A percentile compares a stretch with the other conserved stretches of the same genome.
These are phyloP conservation scores for Zaprionus lineosus DNA, from an alignment of 2,888 invertebrate genomes.

Conservation along the genomic window DNA sequence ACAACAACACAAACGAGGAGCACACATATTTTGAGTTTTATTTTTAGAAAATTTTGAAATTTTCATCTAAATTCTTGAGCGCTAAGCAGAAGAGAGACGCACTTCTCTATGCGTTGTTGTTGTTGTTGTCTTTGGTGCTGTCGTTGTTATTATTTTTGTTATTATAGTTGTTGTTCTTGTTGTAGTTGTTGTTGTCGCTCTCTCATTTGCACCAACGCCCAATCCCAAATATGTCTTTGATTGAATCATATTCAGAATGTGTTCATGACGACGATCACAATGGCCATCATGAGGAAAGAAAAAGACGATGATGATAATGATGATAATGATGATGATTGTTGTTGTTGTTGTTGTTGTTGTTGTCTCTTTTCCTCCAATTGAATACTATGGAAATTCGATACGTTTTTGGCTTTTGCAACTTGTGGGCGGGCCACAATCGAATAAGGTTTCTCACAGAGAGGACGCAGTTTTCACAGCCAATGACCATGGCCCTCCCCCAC, in stretches of 20 bases:
- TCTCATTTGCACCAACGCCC: constrained; percentile 77
- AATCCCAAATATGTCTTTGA: constrained; percentile 83
- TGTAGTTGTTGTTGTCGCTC: constrained; percentile 36
- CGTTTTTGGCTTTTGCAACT: constrained; percentile 58
- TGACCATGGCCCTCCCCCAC: constrained; percentile 11
- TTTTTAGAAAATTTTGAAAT: constrained; percentile 78
- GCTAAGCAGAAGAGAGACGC: constrained; percentile 36
- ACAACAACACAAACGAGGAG: constrained; percentile 34
- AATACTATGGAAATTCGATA: constrained; percentile 82
- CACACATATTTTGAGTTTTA: constrained; percentile 71
- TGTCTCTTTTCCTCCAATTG: constrained; percentile 80
- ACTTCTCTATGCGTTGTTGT: constrained; percentile 18
- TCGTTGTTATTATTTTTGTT: constrained; percentile 16
- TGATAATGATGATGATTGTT: too few species aligned
- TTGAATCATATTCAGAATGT: constrained; percentile 76
- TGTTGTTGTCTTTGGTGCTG: constrained; percentile 6
- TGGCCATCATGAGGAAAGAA: too few species aligned
- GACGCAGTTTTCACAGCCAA: constrained; percentile 21
- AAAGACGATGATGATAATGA: too few species aligned
- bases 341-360: constrained; percentile 73
- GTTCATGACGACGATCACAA: too few species aligned
- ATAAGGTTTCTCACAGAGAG: constrained; percentile 23
- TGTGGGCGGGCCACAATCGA: constrained; percentile 36
- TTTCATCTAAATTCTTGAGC: constrained; percentile 74
- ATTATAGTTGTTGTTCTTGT: constrained; percentile 18